Base-by-base conservation (phyloP, 1,140 invertebrate genomes). In the Drosophila baimaii region DNA sequence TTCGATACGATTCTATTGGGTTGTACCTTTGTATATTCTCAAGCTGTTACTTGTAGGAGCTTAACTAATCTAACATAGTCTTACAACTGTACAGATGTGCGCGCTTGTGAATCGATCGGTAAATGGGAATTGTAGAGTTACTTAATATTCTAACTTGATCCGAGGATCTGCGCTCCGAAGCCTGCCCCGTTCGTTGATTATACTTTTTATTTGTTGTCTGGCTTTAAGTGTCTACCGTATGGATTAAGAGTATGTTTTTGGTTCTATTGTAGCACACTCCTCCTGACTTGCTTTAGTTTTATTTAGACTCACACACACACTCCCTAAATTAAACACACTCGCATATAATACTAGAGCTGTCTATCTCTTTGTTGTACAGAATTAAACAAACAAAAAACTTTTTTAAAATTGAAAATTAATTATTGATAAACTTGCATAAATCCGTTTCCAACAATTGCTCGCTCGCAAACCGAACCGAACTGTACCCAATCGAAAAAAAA, bases 351-450 rank as follows among this genome's bases (percentile, higher is more conserved):
- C 51, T 79, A 71, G 65, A 75, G 41, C 46, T 74, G 59, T 79
- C 66, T 83, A 52, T 77, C 37, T 86, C 61, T 79, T 56, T 73
- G 55, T 62, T 79, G 77, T 65, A 70, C 54, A 69, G 41, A 46
- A 76, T 41, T 46, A 35, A 70, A 33, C n/a, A 55, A 33, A 33
- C 49, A 19, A 55, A 81, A 58, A 27, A 21, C 17, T n/a, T 70
- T 43, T 75, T 63, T 43, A 63, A 63, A 74, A 51, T 47, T 66
- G 25, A 78, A 82, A 85, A 78, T 86, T 86, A 88, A 86, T 85
- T 78, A 84, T 84, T 90, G 72, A 83, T 27, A 58, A 80, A 84
- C 77, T 90, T 84, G 82, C 83, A 74, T 81, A 79, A 71, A 71
- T 71, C 69, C 66, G 69, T 71, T 71, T 71, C 65, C 65, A 71